Evolutionary conservation across 2,888 invertebrate species (phyloP), one percentile per base, ranked within the genome.

Genomic region (Chloroclystis v-ata): DNA sequence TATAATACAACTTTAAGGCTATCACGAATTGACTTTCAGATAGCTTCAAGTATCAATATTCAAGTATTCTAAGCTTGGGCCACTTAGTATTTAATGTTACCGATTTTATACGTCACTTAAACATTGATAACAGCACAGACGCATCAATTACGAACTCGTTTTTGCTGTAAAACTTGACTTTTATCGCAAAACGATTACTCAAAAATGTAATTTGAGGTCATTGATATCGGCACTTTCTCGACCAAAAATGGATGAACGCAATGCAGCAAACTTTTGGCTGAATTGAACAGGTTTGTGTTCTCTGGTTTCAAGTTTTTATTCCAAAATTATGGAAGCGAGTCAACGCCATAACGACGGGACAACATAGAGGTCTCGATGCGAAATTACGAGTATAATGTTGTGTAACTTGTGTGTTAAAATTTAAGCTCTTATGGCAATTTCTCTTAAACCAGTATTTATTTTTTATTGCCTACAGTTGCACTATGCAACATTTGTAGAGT

Each of bases 141-240:
- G 13, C 37, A 30, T 43, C 33, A 42, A 39, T 47, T 35, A 38
- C 38, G 38, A 38, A 47, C 42, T 37, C 26, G 41, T 41, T 47
- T 16, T 44, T 32, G 9, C n/a, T 11, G 42, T 16, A 32, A 37
- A 37, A 24, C 16, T 9, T 33, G 20, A 29, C 14, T 49, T 47
- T 47, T 51, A 51, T 51, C 47, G 47, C 10, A 40, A 41, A 32
- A 25, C 32, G 30, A 43, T 43, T 43, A 39, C 29, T 50, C 29
- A 42, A 46, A 43, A 37, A 37, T 28, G 35, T 28, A 41, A 35
- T 43, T 35, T 40, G 45, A 42, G 56, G 58, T 58, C 58, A 47
- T 43, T 56, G 54, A 47, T 47, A 56, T 52, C 54, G 52, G 54
- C 42, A 40, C 52, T 49, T 47, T 52, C 39, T 52, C 50, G 33